Base-by-base conservation (phyloP, 2,888 invertebrate genomes). In the Baccha elongata region DNA sequence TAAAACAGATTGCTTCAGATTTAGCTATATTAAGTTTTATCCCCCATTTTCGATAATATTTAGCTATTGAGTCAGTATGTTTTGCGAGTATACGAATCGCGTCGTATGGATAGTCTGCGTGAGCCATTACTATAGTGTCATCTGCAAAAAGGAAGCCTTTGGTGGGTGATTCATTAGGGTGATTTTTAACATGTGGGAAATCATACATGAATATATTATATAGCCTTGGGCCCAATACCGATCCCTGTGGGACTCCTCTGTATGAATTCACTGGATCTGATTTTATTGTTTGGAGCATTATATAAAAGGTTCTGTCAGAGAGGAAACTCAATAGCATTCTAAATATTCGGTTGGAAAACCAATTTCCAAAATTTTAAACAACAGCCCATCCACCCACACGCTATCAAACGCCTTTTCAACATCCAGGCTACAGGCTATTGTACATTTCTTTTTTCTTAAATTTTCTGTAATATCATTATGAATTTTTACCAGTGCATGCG, bases 361-460 rank as follows among this genome's bases (percentile, higher is more conserved):
- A 3, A 65, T 10, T 1, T 29, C 13, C 1, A 11, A 2, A 3
- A 65, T 19, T 29, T 73, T 65, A 11, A n/a, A 65, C 0, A 73
- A 1, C 0, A 73, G 40, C 0, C 65, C 55, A 1, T 53, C 55
- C 10, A 52, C 29, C 64, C 55, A 73, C 0, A n/a, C n/a, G n/a
- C n/a, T n/a, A n/a, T n/a, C n/a, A n/a, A n/a, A n/a, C n/a, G n/a
- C n/a, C n/a, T n/a, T 65, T 35, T 26, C 23, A 1, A 73, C 55
- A 10, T 62, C 62, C 8, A 46, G 10, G 2, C 35, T 0, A 15
- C 69, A 69, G 1, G 58, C 69, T 10, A 58, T 40, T 5, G 69
- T 69, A 37, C 48, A 69, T 48, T 29, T 58, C 19, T 60, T 69
- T 13, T 40, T 15, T 32, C 67, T 50, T 1, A 65, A n/a, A 17